Evolutionary conservation across 2,797 vertebrate genomes (phyloP), one percentile per base, ranked within the genome.

Genomic region (Peromyscus attwateri): DNA sequence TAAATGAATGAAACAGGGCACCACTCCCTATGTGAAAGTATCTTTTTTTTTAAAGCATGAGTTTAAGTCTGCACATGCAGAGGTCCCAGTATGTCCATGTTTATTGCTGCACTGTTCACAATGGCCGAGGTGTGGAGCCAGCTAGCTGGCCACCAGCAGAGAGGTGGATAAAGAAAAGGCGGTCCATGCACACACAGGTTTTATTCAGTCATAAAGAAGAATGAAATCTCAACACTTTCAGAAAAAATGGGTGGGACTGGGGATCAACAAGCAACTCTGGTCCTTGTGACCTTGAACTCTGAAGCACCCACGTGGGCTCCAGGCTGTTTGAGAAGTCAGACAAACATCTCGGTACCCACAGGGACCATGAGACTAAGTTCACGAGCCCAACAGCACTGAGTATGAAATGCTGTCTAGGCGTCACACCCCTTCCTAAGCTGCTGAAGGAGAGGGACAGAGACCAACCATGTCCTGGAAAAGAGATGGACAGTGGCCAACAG

Each of bases 371-470:
- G 49, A 3, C 25, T 76, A 46, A 11, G 40, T 5, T 66, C 55
- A n/a, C 2, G 0, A 0, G 21, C 37, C 11, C 4, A 8, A 6
- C 3, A 23, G 49, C 62, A 31, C 0, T 37, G 21, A 55, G 80
- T 46, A 83, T 25, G 1, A 80, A 73, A n/a, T 6, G 7, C 0
- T 40, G 10, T 19, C 19, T 31, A 3, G 57, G 40, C 23, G n/a
- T 27, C 31, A 43, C 76, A 75, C 34, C 70, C n/a, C 49, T 34
- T 75, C 43, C 10, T 0, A 76, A 27, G 80, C 0, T 0, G 31
- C 80, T 46, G 4, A 21, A 71, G 64, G 57, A 64, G 87, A 70
- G 19, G 3, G 37, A 40, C 75, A 92, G 34, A 87, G 23, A 55
- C 27, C 79, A 71, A 27, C 29, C 46, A 4, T 0, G 3, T 8